Evolutionary conservation across 2,797 vertebrate species (phyloP).

Genomic region (Eupleurogrammus muticus): DNA sequence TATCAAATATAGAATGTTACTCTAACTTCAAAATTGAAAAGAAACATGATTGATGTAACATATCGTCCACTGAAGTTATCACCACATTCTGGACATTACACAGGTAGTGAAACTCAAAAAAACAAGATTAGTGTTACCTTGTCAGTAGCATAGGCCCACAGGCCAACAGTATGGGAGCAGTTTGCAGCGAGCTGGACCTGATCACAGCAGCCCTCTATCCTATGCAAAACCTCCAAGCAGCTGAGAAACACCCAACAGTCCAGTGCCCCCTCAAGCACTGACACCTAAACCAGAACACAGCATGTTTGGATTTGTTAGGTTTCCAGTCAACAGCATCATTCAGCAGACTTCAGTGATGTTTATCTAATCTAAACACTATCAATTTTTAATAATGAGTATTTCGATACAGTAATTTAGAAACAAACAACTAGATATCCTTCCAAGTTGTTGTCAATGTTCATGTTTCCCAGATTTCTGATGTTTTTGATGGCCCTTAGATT

Average conservation of each 20-base stretch:
- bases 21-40: background rate
- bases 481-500: too few relatives aligned
- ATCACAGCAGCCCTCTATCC: conserved; percentile 97
- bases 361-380: too few relatives aligned
- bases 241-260: conserved; percentile 99
- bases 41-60: background rate
- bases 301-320: too few relatives aligned
- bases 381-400: too few relatives aligned
- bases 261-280: conserved; percentile 91
- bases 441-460: too few relatives aligned
- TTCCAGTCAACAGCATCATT: too few relatives aligned
- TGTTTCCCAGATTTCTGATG: too few relatives aligned
- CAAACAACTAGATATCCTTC: too few relatives aligned
- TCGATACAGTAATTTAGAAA: too few relatives aligned
- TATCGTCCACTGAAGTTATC: background rate
- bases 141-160: conserved; percentile 97
- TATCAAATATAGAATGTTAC: background rate
- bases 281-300: conserved; percentile 83
- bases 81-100: background rate
- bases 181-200: conserved; percentile 92
- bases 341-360: too few relatives aligned
- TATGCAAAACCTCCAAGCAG: conserved; percentile 96
- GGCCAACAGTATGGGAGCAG: conserved; percentile 93
- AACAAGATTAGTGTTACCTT: conserved; percentile 83
- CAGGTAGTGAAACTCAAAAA: background rate